A percentile compares a stretch with the other conserved stretches of the same genome.
Conservation (phyloP, 2,888 invertebrate genomes). For the Sialis fuliginosa region DNA sequence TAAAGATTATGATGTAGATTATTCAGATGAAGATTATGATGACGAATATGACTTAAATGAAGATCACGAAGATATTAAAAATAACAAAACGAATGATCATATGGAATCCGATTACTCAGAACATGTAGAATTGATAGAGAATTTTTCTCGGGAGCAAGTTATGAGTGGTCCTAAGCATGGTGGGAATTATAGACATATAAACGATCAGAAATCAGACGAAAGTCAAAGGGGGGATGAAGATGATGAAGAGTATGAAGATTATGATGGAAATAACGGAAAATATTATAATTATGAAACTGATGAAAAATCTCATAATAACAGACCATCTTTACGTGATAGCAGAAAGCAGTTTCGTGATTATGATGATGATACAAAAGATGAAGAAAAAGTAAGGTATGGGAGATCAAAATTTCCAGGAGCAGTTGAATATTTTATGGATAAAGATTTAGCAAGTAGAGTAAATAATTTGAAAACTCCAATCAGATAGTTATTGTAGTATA, state of each 20-base stretch:
- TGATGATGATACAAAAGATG: not conserved
- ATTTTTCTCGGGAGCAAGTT: conserved; percentile 5
- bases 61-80: not conserved
- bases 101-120: conserved; percentile 2
- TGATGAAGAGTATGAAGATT: conserved; percentile 2
- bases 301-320: not conserved
- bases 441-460: conserved; percentile 1
- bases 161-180: conserved; percentile 10
- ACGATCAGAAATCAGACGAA: not conserved
- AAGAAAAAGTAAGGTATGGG: not conserved
- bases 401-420: not conserved
- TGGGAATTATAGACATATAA: conserved; percentile 10
- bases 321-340: no score
- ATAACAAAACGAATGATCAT: not conserved
- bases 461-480: conserved; percentile 2
- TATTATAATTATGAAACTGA: not conserved
- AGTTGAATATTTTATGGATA: not conserved
- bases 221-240: not conserved
- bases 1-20: not conserved
- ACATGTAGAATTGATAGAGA: conserved; percentile 4
- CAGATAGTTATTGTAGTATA: not conserved
- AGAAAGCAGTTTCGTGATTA: not conserved
- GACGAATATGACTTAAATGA: not conserved
- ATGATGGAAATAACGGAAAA: not conserved
- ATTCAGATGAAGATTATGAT: not conserved